Conservation (phyloP, 92 coral and sea anemone species). For the Zoanthus gigantus region DNA sequence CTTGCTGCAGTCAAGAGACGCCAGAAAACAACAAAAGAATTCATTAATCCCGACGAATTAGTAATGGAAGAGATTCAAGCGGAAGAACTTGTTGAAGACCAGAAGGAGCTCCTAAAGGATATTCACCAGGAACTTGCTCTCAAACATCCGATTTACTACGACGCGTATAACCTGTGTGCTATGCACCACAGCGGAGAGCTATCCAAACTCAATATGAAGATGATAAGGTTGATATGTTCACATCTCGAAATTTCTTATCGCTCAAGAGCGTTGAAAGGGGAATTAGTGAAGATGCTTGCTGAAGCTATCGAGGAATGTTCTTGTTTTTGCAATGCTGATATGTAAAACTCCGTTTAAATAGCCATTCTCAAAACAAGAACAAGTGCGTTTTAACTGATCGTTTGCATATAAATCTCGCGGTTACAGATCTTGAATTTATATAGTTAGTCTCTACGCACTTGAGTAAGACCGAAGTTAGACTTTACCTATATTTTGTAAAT, state of each 20-base stretch:
- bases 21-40: background rate
- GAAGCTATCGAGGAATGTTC: conserved; percentile 28
- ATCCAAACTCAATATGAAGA: conserved; percentile 32
- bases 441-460: no score
- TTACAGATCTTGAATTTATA: no score
- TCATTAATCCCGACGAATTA: background rate
- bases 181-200: conserved; percentile 38
- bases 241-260: conserved; percentile 38
- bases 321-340: conserved; percentile 1
- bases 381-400: no score
- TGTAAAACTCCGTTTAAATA: no score
- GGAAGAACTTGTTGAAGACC: background rate
- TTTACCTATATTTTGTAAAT: no score
- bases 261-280: conserved; percentile 7
- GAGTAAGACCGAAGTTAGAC: no score
- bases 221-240: conserved; percentile 43
- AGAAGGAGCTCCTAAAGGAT: conserved; percentile 2
- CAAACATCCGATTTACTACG: conserved; percentile 60
- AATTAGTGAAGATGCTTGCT: conserved; percentile 5
- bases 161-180: conserved; percentile 65
- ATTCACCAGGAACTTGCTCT: conserved; percentile 43
- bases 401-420: no score
- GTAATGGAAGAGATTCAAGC: background rate
- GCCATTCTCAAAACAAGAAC: no score
- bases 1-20: conserved; percentile 53